Conservation (phyloP, 2,113 vertebrate species). For the Calypte anna region DNA sequence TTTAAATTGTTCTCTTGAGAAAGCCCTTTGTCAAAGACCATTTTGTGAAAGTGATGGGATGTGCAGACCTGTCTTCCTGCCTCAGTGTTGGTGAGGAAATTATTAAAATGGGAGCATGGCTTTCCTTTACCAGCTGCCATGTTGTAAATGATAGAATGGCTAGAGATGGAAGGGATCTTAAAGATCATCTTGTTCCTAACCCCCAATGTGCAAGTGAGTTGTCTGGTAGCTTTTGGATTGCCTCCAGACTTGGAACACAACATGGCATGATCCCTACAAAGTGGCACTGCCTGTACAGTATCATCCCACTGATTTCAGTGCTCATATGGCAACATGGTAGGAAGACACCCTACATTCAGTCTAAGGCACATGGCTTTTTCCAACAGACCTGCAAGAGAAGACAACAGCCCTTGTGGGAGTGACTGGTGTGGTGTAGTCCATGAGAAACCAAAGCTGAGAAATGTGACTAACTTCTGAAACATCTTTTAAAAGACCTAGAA, state of each 20-base stretch:
- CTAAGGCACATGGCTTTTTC: neutral
- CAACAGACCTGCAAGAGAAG: neutral
- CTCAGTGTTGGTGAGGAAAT: neutral
- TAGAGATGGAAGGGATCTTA: no score
- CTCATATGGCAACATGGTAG: neutral
- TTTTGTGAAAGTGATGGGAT: neutral
- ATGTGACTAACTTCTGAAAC: fast-evolving
- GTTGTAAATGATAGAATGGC: neutral
- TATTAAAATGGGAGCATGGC: neutral
- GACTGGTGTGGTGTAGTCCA: neutral
- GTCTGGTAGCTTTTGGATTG: neutral
- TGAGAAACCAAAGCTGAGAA: neutral
- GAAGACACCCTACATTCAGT: neutral
- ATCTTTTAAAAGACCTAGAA: neutral
- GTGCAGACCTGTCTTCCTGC: neutral
- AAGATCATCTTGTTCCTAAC: no score
- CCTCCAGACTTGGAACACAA: neutral
- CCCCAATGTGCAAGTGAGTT: neutral
- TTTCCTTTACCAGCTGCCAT: neutral
- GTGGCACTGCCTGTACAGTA: fast-evolving
- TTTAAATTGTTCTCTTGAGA: neutral
- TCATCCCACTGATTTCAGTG: neutral
- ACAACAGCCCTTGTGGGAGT: neutral
- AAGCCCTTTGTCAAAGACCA: neutral
- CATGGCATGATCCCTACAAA: fast-evolving